phyloP scores from a whole-genome alignment of 2,113 vertebrate species.

The Solea senegalensis region DNA sequence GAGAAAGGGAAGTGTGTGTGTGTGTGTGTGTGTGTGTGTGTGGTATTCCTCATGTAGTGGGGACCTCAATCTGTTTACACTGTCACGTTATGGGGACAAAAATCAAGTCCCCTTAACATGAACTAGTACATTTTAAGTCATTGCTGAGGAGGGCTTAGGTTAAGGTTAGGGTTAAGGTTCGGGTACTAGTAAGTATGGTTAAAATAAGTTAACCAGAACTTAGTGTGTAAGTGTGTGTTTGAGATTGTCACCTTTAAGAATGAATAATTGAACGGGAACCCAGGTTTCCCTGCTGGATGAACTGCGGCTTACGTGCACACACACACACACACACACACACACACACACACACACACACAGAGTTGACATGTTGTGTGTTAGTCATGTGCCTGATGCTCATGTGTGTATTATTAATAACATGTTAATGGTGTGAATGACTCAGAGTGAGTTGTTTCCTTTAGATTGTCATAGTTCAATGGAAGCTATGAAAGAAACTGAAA shows the following conservation, averaged over 20 bases:
- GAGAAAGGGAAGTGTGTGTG: conserved; percentile 18
- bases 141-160: too few relatives aligned
- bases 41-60: too few relatives aligned
- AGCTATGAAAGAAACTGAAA: not conserved
- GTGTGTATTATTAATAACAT: conserved; percentile 60
- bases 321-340: conserved; percentile 6
- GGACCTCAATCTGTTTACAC: too few relatives aligned
- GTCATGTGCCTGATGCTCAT: conserved; percentile 49
- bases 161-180: too few relatives aligned
- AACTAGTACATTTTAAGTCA: too few relatives aligned
- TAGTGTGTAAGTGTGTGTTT: conserved; percentile 26
- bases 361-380: conserved; percentile 52
- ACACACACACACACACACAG: not conserved
- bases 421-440: conserved; percentile 36
- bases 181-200: too few relatives aligned
- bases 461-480: conserved; percentile 23
- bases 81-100: too few relatives aligned
- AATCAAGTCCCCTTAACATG: too few relatives aligned
- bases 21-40: conserved; percentile 18
- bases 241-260: conserved; percentile 51
- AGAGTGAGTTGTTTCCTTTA: conserved; percentile 7
- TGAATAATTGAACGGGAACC: conserved; percentile 72
- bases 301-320: conserved; percentile 6
- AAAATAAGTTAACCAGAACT: not conserved
- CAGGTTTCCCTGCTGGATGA: conserved; percentile 52